Conservation (phyloP, 2,888 invertebrate species). For the Nemapogon koenigi region DNA sequence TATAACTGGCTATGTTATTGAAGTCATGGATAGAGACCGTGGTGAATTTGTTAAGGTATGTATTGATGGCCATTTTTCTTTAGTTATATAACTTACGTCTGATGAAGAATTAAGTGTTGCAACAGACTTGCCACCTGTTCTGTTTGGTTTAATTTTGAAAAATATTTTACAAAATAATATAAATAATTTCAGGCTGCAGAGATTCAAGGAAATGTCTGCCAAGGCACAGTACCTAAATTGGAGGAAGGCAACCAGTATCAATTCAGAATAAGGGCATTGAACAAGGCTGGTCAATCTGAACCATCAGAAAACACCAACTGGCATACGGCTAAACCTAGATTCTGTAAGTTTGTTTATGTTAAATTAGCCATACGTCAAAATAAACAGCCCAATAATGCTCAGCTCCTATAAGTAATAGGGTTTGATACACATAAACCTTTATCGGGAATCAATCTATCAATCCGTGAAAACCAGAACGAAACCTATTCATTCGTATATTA, state of each 20-base stretch:
- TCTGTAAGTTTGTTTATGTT: constrained; percentile 71
- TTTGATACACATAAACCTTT: too few relatives aligned
- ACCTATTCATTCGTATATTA: too few relatives aligned
- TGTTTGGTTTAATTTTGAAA: neutral
- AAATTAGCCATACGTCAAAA: too few relatives aligned
- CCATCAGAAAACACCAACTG: constrained; percentile 92
- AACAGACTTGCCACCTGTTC: neutral
- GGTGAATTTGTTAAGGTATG: constrained; percentile 81
- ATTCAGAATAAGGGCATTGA: constrained; percentile 92
- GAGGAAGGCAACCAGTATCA: constrained; percentile 96
- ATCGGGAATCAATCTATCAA: too few relatives aligned
- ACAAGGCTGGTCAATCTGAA: constrained; percentile 93
- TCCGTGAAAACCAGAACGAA: too few relatives aligned
- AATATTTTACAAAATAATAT: constrained; percentile 2
- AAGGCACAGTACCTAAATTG: constrained; percentile 86
- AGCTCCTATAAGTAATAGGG: too few relatives aligned
- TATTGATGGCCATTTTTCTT: too few relatives aligned
- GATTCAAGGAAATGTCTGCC: constrained; percentile 81
- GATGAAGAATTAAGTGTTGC: too few relatives aligned
- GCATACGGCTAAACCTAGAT: constrained; percentile 88
- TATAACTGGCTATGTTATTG: constrained; percentile 91
- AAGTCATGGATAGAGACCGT: constrained; percentile 89
- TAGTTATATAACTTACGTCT: neutral
- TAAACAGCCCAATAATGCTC: too few relatives aligned
- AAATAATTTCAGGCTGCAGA: constrained; percentile 68